Conservation (phyloP, 1,140 invertebrate species). For the Heliconius hermathena region DNA sequence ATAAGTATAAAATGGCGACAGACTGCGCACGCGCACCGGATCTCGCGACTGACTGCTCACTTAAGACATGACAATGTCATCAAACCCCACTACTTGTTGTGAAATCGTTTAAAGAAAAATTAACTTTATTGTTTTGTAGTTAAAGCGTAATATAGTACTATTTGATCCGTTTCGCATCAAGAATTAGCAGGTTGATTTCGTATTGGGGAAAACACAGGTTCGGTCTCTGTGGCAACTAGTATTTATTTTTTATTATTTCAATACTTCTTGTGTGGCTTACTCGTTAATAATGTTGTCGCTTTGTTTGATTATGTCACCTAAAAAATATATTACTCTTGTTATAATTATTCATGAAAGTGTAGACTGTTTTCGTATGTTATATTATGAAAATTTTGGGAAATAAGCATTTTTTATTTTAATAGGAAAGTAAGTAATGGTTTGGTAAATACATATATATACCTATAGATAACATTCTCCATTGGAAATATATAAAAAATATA, state of each 20-base stretch:
- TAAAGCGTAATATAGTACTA: slow-evolving; percentile 44
- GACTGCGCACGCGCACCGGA: slow-evolving; percentile 52
- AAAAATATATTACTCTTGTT: too few relatives aligned
- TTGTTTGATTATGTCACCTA: neutral
- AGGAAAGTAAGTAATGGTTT: too few relatives aligned
- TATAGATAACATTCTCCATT: too few relatives aligned
- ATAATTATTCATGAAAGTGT: too few relatives aligned
- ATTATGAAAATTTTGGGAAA: too few relatives aligned
- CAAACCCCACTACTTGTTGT: slow-evolving; percentile 53
- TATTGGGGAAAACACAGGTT: slow-evolving; percentile 63
- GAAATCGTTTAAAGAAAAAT: slow-evolving; percentile 30
- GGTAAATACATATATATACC: too few relatives aligned
- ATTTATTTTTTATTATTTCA: slow-evolving; percentile 25
- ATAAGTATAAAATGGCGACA: slow-evolving; percentile 45
- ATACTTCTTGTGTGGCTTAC: neutral
- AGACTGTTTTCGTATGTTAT: too few relatives aligned
- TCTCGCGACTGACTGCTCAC: slow-evolving; percentile 60
- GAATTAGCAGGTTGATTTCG: slow-evolving; percentile 56
- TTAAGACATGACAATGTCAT: slow-evolving; percentile 53
- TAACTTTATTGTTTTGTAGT: slow-evolving; percentile 32
- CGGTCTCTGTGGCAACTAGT: slow-evolving; percentile 38
- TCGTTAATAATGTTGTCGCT: neutral
- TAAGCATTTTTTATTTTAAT: too few relatives aligned
- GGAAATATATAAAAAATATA: too few relatives aligned
- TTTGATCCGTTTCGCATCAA: slow-evolving; percentile 28